Percentiles rank a stretch among this genome's conserved stretches.
Evolutionary conservation across 1,140 invertebrate genomes (phyloP).

Genomic region (Cydia strobilella): DNA sequence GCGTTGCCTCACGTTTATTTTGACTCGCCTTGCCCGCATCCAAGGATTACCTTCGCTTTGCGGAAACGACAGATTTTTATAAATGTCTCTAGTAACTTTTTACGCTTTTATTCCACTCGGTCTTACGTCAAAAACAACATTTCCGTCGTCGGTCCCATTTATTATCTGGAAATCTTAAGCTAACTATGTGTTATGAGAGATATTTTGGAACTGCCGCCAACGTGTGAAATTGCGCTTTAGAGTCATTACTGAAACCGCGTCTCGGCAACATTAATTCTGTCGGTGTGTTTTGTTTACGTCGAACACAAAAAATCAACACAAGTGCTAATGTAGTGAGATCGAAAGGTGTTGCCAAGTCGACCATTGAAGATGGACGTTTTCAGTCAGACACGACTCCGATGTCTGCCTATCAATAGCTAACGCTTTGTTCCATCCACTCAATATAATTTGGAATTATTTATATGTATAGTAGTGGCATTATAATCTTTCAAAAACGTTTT

Average conservation of each 20-base stretch:
- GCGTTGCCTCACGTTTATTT: constrained; percentile 47
- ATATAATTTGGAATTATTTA: constrained; percentile 9
- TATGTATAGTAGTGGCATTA: neutral
- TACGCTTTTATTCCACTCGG: constrained; percentile 47
- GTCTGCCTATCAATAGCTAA: constrained; percentile 20
- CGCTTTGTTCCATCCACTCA: constrained; percentile 27
- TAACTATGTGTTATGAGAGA: constrained; percentile 49
- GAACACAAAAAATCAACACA: constrained; percentile 49
- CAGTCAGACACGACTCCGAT: constrained; percentile 9
- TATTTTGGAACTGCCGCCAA: constrained; percentile 63
- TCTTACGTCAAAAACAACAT: constrained; percentile 57
- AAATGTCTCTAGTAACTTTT: constrained; percentile 46
- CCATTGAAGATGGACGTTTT: constrained; percentile 20
- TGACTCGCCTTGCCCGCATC: constrained; percentile 37
- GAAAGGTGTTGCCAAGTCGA: constrained; percentile 36
- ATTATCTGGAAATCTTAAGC: constrained; percentile 66
- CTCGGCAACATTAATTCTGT: constrained; percentile 57
- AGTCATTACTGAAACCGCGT: constrained; percentile 52
- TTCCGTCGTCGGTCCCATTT: constrained; percentile 64
- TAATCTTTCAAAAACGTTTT: too few species aligned
- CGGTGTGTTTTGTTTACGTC: constrained; percentile 55
- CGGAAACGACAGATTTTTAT: constrained; percentile 50
- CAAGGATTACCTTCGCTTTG: constrained; percentile 38
- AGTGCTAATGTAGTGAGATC: constrained; percentile 63
- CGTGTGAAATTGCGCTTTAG: constrained; percentile 54